A percentile compares a stretch with the other conserved stretches of the same genome.
Conservation (phyloP, 1,140 invertebrate species). For the Sitobion miscanthi region DNA sequence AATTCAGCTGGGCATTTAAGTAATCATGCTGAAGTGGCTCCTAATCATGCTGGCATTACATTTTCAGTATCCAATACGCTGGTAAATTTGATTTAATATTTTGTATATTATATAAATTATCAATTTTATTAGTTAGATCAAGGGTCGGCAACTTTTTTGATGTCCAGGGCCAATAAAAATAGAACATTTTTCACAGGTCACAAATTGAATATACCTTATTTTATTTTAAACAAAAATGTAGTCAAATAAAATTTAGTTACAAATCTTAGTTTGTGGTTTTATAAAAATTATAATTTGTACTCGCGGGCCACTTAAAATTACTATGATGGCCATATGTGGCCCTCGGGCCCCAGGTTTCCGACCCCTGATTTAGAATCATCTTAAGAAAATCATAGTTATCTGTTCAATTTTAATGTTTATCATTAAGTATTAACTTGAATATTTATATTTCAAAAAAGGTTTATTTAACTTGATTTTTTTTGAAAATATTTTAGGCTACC, state of each 20-base stretch:
- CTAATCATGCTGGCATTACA: conserved; percentile 80
- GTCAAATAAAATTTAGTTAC: no score
- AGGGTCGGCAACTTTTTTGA: no score
- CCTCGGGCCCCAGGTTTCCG: no score
- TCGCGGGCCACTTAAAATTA: no score
- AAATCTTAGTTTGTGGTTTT: no score
- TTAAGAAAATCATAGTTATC: neutral
- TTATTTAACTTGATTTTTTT: neutral
- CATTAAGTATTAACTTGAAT: neutral
- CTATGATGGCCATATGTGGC: no score
- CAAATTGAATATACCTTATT: no score
- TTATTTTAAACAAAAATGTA: no score
- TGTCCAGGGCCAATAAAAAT: no score
- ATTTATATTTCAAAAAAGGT: neutral
- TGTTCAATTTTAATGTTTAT: neutral
- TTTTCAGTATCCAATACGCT: conserved; percentile 83
- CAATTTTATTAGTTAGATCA: neutral
- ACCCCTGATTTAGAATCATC: neutral
- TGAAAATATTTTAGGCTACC: conserved; percentile 68
- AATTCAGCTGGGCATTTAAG: conserved; percentile 81
- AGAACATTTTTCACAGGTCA: no score
- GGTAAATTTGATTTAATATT: conserved; percentile 63
- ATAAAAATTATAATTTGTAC: no score
- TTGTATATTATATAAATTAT: neutral
- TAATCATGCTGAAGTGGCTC: conserved; percentile 82